Evolutionary conservation across 1,140 invertebrate species (phyloP).

Genomic region (Zaprionus ghesquierei): DNA sequence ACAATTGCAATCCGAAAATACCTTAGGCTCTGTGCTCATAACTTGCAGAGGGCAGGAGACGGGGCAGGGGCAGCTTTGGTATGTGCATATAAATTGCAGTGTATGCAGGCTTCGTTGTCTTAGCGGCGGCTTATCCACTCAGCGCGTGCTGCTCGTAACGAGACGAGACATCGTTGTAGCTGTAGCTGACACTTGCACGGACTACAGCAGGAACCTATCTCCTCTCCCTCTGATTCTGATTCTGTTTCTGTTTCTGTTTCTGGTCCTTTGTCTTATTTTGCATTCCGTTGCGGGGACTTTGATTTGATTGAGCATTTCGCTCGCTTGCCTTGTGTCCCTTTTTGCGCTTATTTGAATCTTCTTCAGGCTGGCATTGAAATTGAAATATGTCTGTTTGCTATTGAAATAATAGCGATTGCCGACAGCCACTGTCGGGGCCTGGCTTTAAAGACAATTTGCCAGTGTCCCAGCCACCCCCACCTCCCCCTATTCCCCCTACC

Average conservation of each 20-base stretch:
- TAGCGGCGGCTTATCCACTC: constrained; percentile 24
- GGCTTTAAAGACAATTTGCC: constrained; percentile 57
- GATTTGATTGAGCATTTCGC: constrained; percentile 77
- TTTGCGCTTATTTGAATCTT: constrained; percentile 60
- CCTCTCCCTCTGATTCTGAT: background rate
- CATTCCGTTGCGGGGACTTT: constrained; percentile 53
- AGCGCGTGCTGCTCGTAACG: background rate
- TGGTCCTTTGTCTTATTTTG: constrained; percentile 70
- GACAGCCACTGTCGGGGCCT: background rate
- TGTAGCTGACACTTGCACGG: constrained; percentile 25
- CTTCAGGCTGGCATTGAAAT: constrained; percentile 26
- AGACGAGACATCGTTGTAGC: background rate
- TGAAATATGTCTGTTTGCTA: constrained; percentile 40
- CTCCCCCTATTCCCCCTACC: background rate
- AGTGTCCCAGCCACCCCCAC: background rate
- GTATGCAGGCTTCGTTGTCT: constrained; percentile 25
- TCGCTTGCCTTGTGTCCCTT: constrained; percentile 35
- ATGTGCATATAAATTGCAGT: constrained; percentile 7
- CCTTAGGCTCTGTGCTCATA: background rate
- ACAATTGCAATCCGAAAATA: constrained; percentile 6
- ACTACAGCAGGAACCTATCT: background rate
- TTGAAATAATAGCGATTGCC: constrained; percentile 21
- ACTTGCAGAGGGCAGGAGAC: background rate
- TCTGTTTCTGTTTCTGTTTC: constrained; percentile 12
- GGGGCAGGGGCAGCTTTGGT: background rate